A percentile compares a stretch with the other conserved stretches of the same genome.
These are phyloP conservation scores for Ennomos fuscantarius DNA, from an alignment of 2,888 invertebrate species.

Conservation along the genomic window DNA sequence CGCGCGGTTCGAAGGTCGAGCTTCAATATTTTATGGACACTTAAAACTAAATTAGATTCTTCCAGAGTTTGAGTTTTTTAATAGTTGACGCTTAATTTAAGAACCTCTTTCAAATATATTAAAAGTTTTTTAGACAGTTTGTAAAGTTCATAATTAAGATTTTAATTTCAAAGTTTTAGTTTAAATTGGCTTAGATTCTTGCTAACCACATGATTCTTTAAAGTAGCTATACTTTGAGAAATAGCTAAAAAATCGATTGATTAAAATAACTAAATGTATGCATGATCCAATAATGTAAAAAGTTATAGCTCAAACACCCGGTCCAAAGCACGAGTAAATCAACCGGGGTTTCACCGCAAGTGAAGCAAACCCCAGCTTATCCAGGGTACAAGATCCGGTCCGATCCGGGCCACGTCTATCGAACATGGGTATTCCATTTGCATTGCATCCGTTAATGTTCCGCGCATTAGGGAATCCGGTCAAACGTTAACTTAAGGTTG, in stretches of 20 bases:
- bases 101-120: constrained; percentile 26
- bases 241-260: not conserved
- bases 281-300: not conserved
- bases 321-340: constrained; percentile 37
- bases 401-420: constrained; percentile 60
- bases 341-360: constrained; percentile 43
- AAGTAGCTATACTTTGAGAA: constrained; percentile 17
- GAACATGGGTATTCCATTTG: constrained; percentile 74
- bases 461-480: constrained; percentile 50
- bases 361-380: constrained; percentile 58
- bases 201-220: constrained; percentile 31
- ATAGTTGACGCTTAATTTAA: constrained; percentile 25
- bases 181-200: constrained; percentile 35
- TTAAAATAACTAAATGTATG: too few relatives aligned
- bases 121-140: constrained; percentile 36
- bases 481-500: constrained; percentile 44
- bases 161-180: constrained; percentile 23
- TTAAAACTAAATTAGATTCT: constrained; percentile 72
- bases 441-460: constrained; percentile 58
- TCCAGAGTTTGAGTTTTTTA: constrained; percentile 44
- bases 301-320: constrained; percentile 1
- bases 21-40: constrained; percentile 76
- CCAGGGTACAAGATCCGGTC: constrained; percentile 61
- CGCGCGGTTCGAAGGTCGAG: constrained; percentile 56
- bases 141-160: constrained; percentile 39